Evolutionary conservation across 2,888 invertebrate genomes (phyloP).

Genomic region (Acanthoscelides obtectus): DNA sequence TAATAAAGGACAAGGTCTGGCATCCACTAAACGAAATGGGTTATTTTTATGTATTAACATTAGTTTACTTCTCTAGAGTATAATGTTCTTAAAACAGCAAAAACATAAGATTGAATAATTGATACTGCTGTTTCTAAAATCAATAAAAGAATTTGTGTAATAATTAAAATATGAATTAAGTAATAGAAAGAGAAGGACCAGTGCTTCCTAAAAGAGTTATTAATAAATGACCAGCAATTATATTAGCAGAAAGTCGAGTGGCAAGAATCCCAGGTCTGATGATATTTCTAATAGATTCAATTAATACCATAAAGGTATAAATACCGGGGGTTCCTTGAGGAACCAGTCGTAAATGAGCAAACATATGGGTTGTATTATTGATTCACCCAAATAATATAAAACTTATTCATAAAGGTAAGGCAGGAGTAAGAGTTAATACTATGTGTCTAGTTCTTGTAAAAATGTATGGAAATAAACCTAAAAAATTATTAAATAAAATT

Average conservation of each 20-base stretch:
- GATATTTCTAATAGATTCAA: constrained; percentile 70
- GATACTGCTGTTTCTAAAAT: constrained; percentile 57
- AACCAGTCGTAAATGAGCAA: constrained; percentile 63
- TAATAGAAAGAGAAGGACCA: constrained; percentile 32
- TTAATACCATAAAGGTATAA: constrained; percentile 72
- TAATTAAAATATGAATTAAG: constrained; percentile 31
- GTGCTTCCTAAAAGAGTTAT: constrained; percentile 57
- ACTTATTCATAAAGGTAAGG: constrained; percentile 59
- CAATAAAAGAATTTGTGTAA: constrained; percentile 41
- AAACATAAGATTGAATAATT: constrained; percentile 64
- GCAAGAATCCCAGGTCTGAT: constrained; percentile 58
- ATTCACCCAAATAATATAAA: constrained; percentile 64
- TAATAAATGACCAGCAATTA: constrained; percentile 69
- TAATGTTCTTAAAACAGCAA: constrained; percentile 59
- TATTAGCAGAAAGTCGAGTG: constrained; percentile 68
- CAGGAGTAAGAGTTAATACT: constrained; percentile 53
- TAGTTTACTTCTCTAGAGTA: constrained; percentile 65
- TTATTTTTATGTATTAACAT: constrained; percentile 52
- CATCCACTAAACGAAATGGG: constrained; percentile 61
- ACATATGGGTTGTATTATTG: constrained; percentile 59
- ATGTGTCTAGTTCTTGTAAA: constrained; percentile 66
- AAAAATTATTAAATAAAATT: constrained; percentile 63
- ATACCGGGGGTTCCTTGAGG: constrained; percentile 61
- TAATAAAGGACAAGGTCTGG: constrained; percentile 62
- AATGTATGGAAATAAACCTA: constrained; percentile 67